phyloP scores from a whole-genome alignment of 2,113 vertebrate genomes.

The Notarius lentiginosus region DNA sequence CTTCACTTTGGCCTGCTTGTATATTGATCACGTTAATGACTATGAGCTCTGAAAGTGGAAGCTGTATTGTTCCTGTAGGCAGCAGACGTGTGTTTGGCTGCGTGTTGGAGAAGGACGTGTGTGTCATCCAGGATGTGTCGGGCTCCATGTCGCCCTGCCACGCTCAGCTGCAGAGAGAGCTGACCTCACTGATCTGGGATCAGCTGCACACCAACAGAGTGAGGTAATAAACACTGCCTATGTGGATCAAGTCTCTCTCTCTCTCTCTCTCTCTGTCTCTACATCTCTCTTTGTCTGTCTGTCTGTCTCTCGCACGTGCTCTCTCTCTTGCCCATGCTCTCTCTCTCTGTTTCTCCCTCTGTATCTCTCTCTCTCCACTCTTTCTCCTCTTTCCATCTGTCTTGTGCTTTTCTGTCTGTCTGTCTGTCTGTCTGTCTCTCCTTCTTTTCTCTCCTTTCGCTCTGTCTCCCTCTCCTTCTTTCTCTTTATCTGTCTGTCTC shows the following conservation, averaged over 20 bases:
- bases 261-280: neutral
- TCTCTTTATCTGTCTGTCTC: neutral
- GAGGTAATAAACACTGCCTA: constrained; percentile 60
- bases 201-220: constrained; percentile 72
- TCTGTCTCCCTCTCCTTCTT: neutral
- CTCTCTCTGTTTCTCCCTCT: neutral
- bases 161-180: constrained; percentile 65
- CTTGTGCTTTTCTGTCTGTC: neutral
- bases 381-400: too few species aligned
- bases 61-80: constrained; percentile 62
- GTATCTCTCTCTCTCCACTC: neutral
- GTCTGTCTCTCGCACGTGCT: neutral
- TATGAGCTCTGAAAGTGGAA: neutral
- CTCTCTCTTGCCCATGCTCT: neutral
- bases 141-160: constrained; percentile 75
- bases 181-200: constrained; percentile 81
- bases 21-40: neutral
- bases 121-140: constrained; percentile 78
- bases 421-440: rapidly evolving
- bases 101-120: constrained; percentile 76
- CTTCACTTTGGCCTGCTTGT: neutral
- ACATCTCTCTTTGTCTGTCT: neutral
- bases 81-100: constrained; percentile 76
- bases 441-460: neutral
- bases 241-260: neutral